Evolutionary conservation across 2,113 vertebrate genomes (phyloP), one percentile per base, ranked within the genome.

Genomic region (Scomber colias): DNA sequence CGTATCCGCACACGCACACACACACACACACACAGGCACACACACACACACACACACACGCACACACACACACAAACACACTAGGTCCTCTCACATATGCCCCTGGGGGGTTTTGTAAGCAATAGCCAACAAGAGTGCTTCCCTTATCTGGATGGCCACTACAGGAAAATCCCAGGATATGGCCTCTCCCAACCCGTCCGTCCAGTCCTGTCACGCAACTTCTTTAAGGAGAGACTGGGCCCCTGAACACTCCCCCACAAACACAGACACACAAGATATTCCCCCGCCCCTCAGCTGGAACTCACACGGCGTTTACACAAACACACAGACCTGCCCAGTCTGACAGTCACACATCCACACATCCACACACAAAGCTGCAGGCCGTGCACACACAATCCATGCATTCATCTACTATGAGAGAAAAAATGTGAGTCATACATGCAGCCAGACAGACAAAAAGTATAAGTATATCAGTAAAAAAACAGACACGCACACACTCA

Each of bases 81-180:
- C 70, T 13, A 1, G 2, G 53, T 9, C 40, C 54, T 77, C 62
- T 12, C 35, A 71, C 56, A 69, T 68, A 51, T 63, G 73, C 75
- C 88, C 81, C 62, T 30, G 0, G 44, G 50, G 75, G 70, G 24
- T 73, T 87, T 75, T 79, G 71, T 79, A 87, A 88, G 89, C 89
- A 90, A 83, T 40, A 81, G 72, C 77, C 84, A 65, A 82, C 82
- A 83, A 71, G 84, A 89, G 76, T 17, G 82, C 54, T 89, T 92
- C 80, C 78, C 89, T 93, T 90, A 93, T 93, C 88, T 91, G 89
- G 80, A 84, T 64, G 65, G 73, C 82, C 82, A 80, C 88, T 66
- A 64, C 88, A 91, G 92, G 89, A 94, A 94, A 88, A 90, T 86
- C 87, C 86, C 85, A 91, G 92, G 91, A 94, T 91, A 71, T 77